phyloP scores from a whole-genome alignment of 1,140 invertebrate genomes.

The Brachionus plicatilis region DNA sequence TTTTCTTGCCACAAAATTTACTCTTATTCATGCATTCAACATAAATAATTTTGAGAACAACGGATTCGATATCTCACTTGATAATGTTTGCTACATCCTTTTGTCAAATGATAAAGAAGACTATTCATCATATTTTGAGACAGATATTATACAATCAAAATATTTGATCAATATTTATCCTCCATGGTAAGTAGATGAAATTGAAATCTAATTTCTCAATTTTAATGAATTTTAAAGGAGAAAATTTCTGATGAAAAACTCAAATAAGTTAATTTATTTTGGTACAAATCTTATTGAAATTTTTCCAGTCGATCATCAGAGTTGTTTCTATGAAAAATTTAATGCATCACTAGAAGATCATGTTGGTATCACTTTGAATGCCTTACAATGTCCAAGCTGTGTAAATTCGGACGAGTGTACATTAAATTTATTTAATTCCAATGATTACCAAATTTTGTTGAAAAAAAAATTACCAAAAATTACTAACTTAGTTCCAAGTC shows the following conservation, averaged over 20 bases:
- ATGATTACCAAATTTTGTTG: neutral
- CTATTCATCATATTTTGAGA: neutral
- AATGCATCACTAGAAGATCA: neutral
- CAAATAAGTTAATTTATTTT: neutral
- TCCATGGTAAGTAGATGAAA: neutral
- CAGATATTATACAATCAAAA: neutral
- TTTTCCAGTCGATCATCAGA: neutral
- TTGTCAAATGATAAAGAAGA: neutral
- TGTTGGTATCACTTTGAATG: neutral
- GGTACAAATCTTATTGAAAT: constrained; percentile 21
- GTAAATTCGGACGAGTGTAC: neutral
- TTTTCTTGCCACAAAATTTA: neutral
- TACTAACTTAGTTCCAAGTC: neutral
- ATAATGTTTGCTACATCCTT: neutral
- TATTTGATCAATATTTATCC: neutral
- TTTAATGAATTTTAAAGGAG: neutral
- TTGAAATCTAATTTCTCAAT: neutral
- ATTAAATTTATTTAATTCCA: neutral
- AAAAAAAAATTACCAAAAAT: neutral
- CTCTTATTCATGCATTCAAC: neutral
- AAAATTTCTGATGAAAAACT: neutral
- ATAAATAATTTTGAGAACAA: neutral
- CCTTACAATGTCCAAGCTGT: neutral
- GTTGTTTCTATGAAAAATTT: neutral
- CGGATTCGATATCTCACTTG: too few species aligned